A percentile compares a stretch with the other conserved stretches of the same genome.
These are phyloP conservation scores for Beroe ovata DNA, from an alignment of 37 sponge, comb jelly and placozoan genomes.

Conservation along the genomic window DNA sequence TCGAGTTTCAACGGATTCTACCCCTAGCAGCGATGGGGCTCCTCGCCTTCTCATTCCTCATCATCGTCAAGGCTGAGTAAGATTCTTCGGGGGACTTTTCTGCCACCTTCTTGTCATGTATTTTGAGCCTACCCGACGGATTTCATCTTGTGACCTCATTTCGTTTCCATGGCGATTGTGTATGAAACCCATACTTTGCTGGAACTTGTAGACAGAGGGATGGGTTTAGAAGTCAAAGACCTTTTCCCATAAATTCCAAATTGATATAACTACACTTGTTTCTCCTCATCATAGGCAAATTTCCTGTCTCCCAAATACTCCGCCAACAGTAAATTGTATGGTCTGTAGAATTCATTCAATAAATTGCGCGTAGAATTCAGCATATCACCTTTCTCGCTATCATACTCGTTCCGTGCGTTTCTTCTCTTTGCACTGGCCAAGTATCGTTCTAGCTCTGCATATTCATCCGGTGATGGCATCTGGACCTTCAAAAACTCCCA, in stretches of 20 bases:
- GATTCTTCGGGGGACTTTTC: too few relatives aligned
- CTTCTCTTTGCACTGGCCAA: not conserved
- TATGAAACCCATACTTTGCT: too few relatives aligned
- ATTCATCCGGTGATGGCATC: not conserved
- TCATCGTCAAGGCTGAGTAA: constrained; percentile 16
- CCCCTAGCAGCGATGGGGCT: not conserved
- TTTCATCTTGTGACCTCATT: too few relatives aligned
- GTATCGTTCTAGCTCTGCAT: not conserved
- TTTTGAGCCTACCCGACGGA: too few relatives aligned
- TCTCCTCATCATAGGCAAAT: too few relatives aligned
- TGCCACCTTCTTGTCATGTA: too few relatives aligned
- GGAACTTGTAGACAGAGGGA: too few relatives aligned
- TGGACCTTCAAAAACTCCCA: not conserved
- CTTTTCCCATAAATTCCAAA: too few relatives aligned
- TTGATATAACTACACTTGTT: too few relatives aligned
- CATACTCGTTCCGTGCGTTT: not conserved
- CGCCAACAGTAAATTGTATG: not conserved
- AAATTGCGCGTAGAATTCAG: not conserved
- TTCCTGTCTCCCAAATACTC: not conserved
- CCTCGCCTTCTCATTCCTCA: not conserved
- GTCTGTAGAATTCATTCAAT: constrained; percentile 6
- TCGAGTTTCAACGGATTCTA: not conserved
- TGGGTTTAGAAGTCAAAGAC: too few relatives aligned
- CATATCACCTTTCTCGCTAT: not conserved
- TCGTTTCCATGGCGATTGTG: too few relatives aligned